phyloP scores from a whole-genome alignment of 2,888 invertebrate genomes.

The Limenitis camilla region DNA sequence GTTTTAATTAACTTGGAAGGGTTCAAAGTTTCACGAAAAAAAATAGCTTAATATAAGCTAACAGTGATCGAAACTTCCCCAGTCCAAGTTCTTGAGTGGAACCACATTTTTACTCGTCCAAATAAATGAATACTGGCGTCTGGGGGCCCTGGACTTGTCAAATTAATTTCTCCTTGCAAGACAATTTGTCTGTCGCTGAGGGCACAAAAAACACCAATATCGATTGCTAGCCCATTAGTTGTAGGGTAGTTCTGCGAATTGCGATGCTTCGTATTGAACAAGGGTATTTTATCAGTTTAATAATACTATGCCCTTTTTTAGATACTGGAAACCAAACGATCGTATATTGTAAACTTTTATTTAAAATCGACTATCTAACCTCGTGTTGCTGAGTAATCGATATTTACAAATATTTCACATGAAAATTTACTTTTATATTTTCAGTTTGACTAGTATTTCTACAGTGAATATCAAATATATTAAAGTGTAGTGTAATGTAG shows the following conservation, averaged over 20 bases:
- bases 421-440: no score
- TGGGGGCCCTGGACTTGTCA: slow-evolving; percentile 64
- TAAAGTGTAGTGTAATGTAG: no score
- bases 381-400: no score
- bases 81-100: slow-evolving; percentile 31
- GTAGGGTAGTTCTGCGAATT: slow-evolving; percentile 29
- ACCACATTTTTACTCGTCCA: slow-evolving; percentile 69
- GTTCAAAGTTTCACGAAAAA: background rate
- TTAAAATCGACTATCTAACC: no score
- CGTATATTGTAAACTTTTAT: no score
- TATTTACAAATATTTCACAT: no score
- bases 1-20: background rate
- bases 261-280: background rate
- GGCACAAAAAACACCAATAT: slow-evolving; percentile 62
- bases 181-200: slow-evolving; percentile 66
- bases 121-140: slow-evolving; percentile 71
- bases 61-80: slow-evolving; percentile 19
- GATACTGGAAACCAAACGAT: no score
- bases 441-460: no score
- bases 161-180: slow-evolving; percentile 73
- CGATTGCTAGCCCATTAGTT: slow-evolving; percentile 63
- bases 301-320: no score
- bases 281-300: no score
- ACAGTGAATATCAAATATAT: no score
- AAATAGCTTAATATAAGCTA: slow-evolving; percentile 11